A percentile compares a stretch with the other conserved stretches of the same genome.
Conservation (phyloP, 2,113 vertebrate species). For the Pygoscelis antarcticus region DNA sequence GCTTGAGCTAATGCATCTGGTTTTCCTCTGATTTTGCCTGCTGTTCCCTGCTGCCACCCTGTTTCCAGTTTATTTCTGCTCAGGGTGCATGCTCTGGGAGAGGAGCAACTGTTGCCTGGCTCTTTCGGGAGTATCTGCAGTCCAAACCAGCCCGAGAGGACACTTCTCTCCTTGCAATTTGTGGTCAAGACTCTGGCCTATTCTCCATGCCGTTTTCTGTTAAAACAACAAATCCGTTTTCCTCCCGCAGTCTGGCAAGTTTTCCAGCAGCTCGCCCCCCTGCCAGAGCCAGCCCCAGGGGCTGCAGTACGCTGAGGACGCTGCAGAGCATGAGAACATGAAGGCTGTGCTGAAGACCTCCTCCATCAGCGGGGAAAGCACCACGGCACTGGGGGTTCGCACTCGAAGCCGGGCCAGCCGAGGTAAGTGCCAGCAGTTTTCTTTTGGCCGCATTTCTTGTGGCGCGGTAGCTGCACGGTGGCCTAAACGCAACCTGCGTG, state of each 20-base stretch:
- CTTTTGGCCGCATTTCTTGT: rapidly evolving
- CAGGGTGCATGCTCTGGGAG: neutral
- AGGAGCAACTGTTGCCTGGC: neutral
- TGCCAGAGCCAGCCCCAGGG: conserved; percentile 79
- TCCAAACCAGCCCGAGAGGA: neutral
- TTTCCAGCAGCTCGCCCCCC: conserved; percentile 76
- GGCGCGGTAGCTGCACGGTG: rapidly evolving
- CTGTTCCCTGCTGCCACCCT: neutral
- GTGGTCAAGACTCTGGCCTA: rapidly evolving
- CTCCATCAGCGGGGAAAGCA: conserved; percentile 65
- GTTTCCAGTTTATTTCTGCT: neutral
- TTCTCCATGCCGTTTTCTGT: neutral
- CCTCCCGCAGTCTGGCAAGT: conserved; percentile 86
- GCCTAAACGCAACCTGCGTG: rapidly evolving
- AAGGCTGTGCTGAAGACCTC: conserved; percentile 89
- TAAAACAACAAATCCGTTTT: neutral
- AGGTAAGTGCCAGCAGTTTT: conserved; percentile 61
- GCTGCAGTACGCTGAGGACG: conserved; percentile 85
- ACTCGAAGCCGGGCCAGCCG: conserved; percentile 83
- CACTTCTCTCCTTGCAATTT: neutral
- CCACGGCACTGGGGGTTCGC: conserved; percentile 80
- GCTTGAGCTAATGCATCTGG: neutral
- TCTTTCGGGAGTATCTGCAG: neutral
- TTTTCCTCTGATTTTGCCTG: neutral
- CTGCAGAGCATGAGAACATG: conserved; percentile 94